Conservation (phyloP, 2,888 invertebrate genomes). For the Chalcis sispes region DNA sequence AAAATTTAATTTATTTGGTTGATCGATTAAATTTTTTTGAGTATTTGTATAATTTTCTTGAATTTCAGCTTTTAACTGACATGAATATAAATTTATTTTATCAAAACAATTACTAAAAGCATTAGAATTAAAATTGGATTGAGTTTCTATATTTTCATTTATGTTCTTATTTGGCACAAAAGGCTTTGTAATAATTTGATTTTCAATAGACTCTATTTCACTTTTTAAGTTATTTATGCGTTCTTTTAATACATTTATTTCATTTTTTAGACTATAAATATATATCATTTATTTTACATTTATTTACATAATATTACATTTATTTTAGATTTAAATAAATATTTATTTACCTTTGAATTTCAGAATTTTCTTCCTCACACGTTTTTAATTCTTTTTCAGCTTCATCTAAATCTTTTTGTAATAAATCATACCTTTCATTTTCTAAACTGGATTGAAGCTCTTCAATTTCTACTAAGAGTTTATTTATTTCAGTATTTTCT, state of each 20-base stretch:
- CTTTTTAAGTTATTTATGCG: conserved; percentile 14
- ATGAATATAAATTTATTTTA: not conserved
- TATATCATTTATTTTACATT: not conserved
- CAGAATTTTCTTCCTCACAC: conserved; percentile 55
- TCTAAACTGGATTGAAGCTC: conserved; percentile 50
- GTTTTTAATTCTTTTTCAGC: conserved; percentile 48
- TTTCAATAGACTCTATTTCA: not conserved
- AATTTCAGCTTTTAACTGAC: not conserved
- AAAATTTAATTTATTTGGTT: not conserved
- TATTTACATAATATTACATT: conserved; percentile 12
- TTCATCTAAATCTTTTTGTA: conserved; percentile 47
- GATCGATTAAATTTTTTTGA: not conserved
- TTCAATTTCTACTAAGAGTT: conserved; percentile 53
- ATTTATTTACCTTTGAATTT: conserved; percentile 59
- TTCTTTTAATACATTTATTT: conserved; percentile 15
- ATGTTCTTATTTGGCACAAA: no score
- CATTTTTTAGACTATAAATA: conserved; percentile 27
- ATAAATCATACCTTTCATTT: conserved; percentile 23
- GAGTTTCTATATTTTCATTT: not conserved
- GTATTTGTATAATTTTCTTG: not conserved
- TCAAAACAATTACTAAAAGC: not conserved
- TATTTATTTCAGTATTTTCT: conserved; percentile 46
- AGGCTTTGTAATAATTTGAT: no score
- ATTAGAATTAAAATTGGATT: not conserved
- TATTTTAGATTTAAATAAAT: conserved; percentile 16